A percentile compares a stretch with the other conserved stretches of the same genome.
phyloP scores from a whole-genome alignment of 1,140 invertebrate species.

The Eumeta japonica region DNA sequence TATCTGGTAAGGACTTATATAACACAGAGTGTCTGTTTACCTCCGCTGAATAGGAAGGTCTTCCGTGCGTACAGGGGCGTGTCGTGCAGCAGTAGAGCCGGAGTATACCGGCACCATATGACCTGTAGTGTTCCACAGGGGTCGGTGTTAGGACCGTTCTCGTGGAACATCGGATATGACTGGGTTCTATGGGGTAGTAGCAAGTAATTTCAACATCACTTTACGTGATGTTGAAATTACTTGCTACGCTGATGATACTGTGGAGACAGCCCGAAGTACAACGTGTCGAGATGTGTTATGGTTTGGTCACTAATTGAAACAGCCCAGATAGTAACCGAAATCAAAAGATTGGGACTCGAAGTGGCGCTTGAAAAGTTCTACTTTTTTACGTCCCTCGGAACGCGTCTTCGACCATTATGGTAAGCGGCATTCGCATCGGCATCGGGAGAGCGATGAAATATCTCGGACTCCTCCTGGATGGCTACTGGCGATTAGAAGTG shows the following conservation, averaged over 20 bases:
- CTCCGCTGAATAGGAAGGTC: background rate
- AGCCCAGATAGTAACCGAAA: background rate
- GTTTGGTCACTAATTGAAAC: background rate
- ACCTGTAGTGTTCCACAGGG: constrained; percentile 16
- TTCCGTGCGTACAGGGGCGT: no score
- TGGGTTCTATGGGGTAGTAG: constrained; percentile 17
- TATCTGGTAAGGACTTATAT: constrained; percentile 2
- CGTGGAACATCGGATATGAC: constrained; percentile 28
- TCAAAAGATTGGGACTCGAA: no score
- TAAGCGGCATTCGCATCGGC: no score
- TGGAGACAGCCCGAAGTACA: constrained; percentile 1
- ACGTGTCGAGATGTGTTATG: background rate
- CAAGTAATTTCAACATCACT: no score
- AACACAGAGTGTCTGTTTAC: constrained; percentile 4
- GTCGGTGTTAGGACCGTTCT: constrained; percentile 21
- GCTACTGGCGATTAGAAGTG: no score
- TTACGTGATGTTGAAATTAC: constrained; percentile 4
- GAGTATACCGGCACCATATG: no score
- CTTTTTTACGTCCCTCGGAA: no score
- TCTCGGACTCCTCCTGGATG: no score
- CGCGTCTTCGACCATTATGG: no score
- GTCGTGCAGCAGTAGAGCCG: no score
- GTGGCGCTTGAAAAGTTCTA: no score
- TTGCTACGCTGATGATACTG: constrained; percentile 6
- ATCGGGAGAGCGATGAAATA: no score